Conservation (phyloP, 2,113 vertebrate genomes). For the Phoxinus phoxinus region DNA sequence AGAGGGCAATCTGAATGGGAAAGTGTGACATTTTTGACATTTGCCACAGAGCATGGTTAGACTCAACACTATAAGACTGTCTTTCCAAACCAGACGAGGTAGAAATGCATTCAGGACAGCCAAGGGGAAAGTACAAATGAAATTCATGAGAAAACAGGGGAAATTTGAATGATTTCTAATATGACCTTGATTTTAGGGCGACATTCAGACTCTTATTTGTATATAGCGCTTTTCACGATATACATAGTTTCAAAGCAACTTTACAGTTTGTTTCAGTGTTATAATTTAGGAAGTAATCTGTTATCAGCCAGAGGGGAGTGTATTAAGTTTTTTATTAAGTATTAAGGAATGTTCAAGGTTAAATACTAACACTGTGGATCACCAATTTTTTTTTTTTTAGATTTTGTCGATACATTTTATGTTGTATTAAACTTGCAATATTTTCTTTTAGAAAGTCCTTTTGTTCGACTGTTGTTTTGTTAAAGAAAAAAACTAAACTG, state of each 20-base stretch:
- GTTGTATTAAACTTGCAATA: neutral
- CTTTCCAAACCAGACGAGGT: neutral
- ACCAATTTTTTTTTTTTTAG: neutral
- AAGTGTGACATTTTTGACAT: slow-evolving; percentile 46
- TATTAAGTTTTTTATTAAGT: neutral
- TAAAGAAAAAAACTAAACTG: neutral
- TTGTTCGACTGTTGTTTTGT: too few relatives aligned
- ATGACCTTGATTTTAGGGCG: neutral
- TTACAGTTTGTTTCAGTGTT: too few relatives aligned
- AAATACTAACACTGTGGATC: too few relatives aligned
- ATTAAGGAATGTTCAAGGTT: neutral
- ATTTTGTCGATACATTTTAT: neutral
- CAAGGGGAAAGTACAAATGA: neutral
- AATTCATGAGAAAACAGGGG: neutral
- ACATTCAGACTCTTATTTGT: neutral
- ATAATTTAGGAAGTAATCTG: too few relatives aligned
- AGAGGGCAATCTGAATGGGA: slow-evolving; percentile 31
- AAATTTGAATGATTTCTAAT: neutral
- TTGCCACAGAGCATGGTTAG: slow-evolving; percentile 25
- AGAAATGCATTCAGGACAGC: neutral
- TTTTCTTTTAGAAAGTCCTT: too few relatives aligned
- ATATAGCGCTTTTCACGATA: too few relatives aligned
- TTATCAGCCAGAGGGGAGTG: too few relatives aligned
- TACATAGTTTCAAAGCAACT: too few relatives aligned
- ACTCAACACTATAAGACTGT: slow-evolving; percentile 15